A percentile compares a stretch with the other conserved stretches of the same genome.
These are phyloP conservation scores for Anolis sagrei DNA, from an alignment of 2,113 vertebrate species.

Conservation along the genomic window DNA sequence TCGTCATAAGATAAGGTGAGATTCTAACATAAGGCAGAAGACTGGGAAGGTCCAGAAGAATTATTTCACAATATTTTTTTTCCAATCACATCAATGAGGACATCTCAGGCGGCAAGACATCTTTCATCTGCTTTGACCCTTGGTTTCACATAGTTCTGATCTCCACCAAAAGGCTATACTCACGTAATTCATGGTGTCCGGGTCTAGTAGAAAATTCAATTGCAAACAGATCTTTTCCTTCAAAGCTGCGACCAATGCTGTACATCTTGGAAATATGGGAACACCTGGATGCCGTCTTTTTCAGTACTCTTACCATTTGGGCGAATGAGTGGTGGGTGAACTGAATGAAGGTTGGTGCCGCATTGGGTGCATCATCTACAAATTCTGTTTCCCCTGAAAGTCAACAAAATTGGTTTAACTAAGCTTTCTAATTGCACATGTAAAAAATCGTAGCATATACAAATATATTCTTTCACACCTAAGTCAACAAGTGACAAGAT, in stretches of 20 bases:
- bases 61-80: not conserved
- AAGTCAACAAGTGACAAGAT: not conserved
- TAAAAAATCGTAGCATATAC: not conserved
- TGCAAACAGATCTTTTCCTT: slow-evolving; percentile 91
- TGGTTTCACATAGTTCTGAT: not conserved
- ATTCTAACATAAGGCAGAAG: too few relatives aligned
- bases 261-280: slow-evolving; percentile 87
- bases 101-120: not conserved
- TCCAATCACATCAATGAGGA: not conserved
- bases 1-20: too few relatives aligned
- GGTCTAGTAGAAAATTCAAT: slow-evolving; percentile 94
- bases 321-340: slow-evolving; percentile 89
- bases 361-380: slow-evolving; percentile 60
- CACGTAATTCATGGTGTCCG: slow-evolving; percentile 91
- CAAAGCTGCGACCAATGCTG: slow-evolving; percentile 93
- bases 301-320: slow-evolving; percentile 89
- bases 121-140: too few relatives aligned
- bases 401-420: not conserved
- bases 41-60: not conserved
- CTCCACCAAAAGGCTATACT: slow-evolving; percentile 65
- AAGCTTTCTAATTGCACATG: not conserved
- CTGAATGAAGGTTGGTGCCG: slow-evolving; percentile 84
- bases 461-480: not conserved
- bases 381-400: slow-evolving; percentile 63
- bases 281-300: slow-evolving; percentile 88